These are phyloP conservation scores for Epinephelus cyanopodus DNA, from an alignment of 2,113 vertebrate species.

Conservation along the genomic window DNA sequence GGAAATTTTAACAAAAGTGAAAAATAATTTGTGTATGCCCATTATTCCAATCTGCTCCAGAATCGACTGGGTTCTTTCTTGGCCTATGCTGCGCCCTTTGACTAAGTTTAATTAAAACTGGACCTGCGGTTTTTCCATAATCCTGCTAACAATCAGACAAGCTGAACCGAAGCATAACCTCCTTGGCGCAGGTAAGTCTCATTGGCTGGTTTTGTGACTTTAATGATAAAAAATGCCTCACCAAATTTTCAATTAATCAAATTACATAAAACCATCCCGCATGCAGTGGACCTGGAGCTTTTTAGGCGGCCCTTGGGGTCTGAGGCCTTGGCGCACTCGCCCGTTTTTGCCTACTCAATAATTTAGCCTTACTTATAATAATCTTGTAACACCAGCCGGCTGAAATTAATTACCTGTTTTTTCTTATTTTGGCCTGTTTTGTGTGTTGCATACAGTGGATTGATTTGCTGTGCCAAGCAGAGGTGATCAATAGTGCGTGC, in stretches of 20 bases:
- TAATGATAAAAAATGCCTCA: not conserved
- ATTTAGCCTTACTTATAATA: not conserved
- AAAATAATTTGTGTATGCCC: too few species aligned
- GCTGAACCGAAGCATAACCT: too few species aligned
- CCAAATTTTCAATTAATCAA: not conserved
- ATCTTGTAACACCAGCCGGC: not conserved
- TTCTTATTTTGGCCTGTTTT: not conserved
- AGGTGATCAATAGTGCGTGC: conserved; percentile 18
- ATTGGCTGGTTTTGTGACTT: not conserved
- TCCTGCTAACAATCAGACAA: too few species aligned
- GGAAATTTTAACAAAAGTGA: too few species aligned
- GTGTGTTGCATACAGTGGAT: conserved; percentile 8
- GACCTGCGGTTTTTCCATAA: too few species aligned
- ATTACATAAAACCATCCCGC: not conserved
- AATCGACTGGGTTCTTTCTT: too few species aligned
- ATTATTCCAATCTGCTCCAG: too few species aligned
- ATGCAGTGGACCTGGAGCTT: not conserved
- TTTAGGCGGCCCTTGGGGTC: not conserved
- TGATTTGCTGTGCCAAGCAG: conserved; percentile 20
- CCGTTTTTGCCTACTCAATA: not conserved
- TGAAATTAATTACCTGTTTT: not conserved
- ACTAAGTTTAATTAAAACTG: too few species aligned
- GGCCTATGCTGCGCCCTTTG: too few species aligned
- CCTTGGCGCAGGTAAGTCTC: not conserved
- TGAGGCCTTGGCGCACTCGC: too few species aligned